phyloP scores from a whole-genome alignment of 2,113 vertebrate genomes.

The Xiphorhynchus elegans region DNA sequence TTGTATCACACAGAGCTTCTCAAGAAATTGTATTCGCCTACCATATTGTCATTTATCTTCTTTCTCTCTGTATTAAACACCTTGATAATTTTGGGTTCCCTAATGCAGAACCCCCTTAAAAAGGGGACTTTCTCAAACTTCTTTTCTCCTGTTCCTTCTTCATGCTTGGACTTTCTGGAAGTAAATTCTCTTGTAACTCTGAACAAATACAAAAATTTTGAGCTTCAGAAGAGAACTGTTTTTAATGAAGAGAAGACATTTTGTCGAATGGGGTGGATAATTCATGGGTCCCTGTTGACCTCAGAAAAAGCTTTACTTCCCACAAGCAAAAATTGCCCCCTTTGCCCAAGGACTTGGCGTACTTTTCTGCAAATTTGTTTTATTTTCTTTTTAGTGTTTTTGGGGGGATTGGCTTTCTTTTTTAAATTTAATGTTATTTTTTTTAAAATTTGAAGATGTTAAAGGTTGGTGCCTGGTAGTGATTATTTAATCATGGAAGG shows the following conservation, averaged over 20 bases:
- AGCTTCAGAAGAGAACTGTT: background rate
- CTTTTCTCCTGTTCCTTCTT: background rate
- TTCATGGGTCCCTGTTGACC: background rate
- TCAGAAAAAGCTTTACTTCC: background rate
- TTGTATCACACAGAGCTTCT: background rate
- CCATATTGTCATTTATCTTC: background rate
- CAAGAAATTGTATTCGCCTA: background rate
- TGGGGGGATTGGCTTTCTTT: background rate
- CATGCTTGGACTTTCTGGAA: background rate
- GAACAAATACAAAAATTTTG: background rate
- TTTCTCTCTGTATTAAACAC: background rate
- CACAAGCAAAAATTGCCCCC: background rate
- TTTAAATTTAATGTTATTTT: background rate
- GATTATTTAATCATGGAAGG: background rate
- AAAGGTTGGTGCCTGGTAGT: background rate
- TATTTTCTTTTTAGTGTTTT: background rate
- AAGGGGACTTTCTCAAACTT: background rate
- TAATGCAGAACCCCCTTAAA: background rate
- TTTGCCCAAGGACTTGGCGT: background rate
- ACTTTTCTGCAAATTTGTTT: background rate
- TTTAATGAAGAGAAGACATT: background rate
- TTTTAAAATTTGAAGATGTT: background rate
- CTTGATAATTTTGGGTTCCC: background rate
- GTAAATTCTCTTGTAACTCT: background rate
- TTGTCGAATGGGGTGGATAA: background rate